Evolutionary conservation across 2,888 invertebrate genomes (phyloP).

Genomic region (Perizoma flavofasciatum): DNA sequence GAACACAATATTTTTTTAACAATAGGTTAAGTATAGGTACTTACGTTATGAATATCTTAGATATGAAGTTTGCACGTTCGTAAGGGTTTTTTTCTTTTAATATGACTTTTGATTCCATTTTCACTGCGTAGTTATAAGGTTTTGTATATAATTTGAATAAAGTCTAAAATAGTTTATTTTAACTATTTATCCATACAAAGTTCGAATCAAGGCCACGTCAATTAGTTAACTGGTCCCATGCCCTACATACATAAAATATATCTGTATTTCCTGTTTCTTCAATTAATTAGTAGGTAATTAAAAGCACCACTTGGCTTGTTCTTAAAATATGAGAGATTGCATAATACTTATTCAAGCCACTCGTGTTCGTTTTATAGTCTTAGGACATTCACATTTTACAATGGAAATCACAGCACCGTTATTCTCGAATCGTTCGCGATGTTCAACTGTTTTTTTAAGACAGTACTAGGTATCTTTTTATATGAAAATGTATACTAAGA

Average conservation of each 20-base stretch:
- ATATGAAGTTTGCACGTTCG: constrained; percentile 82
- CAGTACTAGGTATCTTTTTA: constrained; percentile 9
- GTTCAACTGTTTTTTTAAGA: constrained; percentile 24
- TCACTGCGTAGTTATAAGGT: constrained; percentile 28
- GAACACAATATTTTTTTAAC: not conserved
- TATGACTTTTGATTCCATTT: constrained; percentile 86
- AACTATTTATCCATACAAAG: not conserved
- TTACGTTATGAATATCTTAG: constrained; percentile 86
- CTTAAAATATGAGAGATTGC: constrained; percentile 36
- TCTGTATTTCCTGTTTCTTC: not conserved
- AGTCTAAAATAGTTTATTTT: too few species aligned
- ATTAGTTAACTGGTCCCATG: not conserved
- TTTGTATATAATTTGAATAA: constrained; percentile 9
- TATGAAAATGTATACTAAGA: constrained; percentile 13
- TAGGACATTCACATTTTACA: constrained; percentile 33
- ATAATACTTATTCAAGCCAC: constrained; percentile 40
- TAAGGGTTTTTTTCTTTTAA: constrained; percentile 85
- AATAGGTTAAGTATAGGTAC: constrained; percentile 52
- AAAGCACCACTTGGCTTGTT: constrained; percentile 8
- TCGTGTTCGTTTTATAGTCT: constrained; percentile 35
- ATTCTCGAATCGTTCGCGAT: constrained; percentile 22
- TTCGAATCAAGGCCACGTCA: not conserved
- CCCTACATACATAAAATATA: not conserved
- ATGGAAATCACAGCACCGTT: constrained; percentile 29
- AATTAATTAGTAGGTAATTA: constrained; percentile 1